Percentiles rank a stretch among this genome's conserved stretches.
These are phyloP conservation scores for Australoheros facetus DNA, from an alignment of 2,797 vertebrate species.

Conservation along the genomic window DNA sequence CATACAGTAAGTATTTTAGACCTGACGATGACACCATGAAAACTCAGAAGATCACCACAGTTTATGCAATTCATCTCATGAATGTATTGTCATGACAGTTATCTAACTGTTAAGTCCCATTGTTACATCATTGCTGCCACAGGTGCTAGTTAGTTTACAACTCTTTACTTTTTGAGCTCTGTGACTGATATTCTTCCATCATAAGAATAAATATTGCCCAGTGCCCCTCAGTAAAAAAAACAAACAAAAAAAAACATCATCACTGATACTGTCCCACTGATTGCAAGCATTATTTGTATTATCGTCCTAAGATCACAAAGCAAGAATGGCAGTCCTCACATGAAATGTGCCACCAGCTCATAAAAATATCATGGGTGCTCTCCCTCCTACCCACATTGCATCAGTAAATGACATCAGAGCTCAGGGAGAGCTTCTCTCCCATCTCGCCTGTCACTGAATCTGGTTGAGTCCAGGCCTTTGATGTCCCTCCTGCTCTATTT, in stretches of 20 bases:
- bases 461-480: constrained; percentile 66
- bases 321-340: constrained; percentile 31
- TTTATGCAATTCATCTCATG: too few relatives aligned
- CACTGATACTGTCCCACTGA: constrained; percentile 2
- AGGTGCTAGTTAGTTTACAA: background rate
- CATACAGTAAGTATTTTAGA: too few relatives aligned
- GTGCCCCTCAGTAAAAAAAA: background rate
- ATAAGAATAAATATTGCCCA: background rate
- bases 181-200: background rate
- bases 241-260: background rate
- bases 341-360: constrained; percentile 43
- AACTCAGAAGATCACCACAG: too few relatives aligned
- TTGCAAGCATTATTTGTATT: constrained; percentile 22
- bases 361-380: constrained; percentile 46
- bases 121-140: too few relatives aligned
- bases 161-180: background rate
- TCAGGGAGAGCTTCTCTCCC: constrained; percentile 42
- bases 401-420: constrained; percentile 62
- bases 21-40: too few relatives aligned
- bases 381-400: constrained; percentile 51
- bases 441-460: constrained; percentile 69
- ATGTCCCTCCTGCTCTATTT: constrained; percentile 72
- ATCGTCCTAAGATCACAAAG: constrained; percentile 27
- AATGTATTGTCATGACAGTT: background rate
- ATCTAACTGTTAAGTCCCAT: background rate